Conservation (phyloP, 2,797 vertebrate genomes). For the Chelmon rostratus region DNA sequence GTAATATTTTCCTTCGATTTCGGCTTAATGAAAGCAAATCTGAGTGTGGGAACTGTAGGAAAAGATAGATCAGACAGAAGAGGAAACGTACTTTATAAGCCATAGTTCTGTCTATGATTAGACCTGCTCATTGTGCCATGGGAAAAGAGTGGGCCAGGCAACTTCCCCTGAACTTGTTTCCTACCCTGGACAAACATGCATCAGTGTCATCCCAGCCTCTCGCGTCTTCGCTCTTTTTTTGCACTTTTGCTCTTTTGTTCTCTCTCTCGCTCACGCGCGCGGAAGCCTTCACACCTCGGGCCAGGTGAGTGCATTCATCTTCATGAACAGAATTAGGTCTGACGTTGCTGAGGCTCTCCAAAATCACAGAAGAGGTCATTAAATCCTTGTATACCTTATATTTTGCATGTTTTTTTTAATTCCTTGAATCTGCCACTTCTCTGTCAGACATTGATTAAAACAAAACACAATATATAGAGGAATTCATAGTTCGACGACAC, state of each 20-base stretch:
- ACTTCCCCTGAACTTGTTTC: constrained; percentile 56
- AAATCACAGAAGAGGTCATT: constrained; percentile 35
- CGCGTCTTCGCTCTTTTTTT: constrained; percentile 9
- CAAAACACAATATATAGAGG: background rate
- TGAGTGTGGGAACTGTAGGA: constrained; percentile 43
- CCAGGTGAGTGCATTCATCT: constrained; percentile 58
- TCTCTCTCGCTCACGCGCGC: constrained; percentile 11
- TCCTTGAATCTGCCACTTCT: constrained; percentile 13
- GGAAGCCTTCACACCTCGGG: constrained; percentile 29
- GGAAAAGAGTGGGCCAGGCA: constrained; percentile 60
- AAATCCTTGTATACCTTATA: background rate
- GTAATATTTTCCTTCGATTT: constrained; percentile 31
- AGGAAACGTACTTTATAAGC: constrained; percentile 38
- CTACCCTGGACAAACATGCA: constrained; percentile 47
- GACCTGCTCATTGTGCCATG: constrained; percentile 49
- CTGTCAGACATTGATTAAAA: background rate
- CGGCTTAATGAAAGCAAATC: constrained; percentile 44
- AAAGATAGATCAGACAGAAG: constrained; percentile 14
- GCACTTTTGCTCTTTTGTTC: constrained; percentile 40
- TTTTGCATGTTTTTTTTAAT: background rate
- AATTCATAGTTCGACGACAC: background rate
- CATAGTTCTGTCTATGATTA: constrained; percentile 37
- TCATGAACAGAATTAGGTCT: constrained; percentile 62
- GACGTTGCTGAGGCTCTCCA: constrained; percentile 22
- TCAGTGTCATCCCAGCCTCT: constrained; percentile 60